Evolutionary conservation across 2,888 invertebrate genomes (phyloP), one percentile per base, ranked within the genome.

Genomic region (Hydrotaea cyrtoneurina): DNA sequence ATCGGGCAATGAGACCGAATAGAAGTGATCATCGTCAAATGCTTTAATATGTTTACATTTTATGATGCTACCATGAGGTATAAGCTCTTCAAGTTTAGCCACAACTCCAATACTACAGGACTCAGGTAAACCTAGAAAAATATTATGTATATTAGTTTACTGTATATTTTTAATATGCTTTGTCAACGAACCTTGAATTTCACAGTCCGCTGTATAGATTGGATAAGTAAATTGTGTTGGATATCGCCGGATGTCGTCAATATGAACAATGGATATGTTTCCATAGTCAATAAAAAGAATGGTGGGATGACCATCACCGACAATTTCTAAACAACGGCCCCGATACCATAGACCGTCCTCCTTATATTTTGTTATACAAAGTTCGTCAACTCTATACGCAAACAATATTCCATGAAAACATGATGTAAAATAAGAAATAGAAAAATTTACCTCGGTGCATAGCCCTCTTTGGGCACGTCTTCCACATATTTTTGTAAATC

Each of bases 261-360:
- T 88, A 59, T 88, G 87, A 0, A 89, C 87, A 5, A 88, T 82
- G 0, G 86, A 82, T 23, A 91, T 88, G 43, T 91, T 92, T 0
- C 92, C 92, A 82, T 90, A 92, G 76, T 92, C 92, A 17, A 92
- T 85, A 64, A 92, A 92, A 5, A 89, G 78, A 55, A 92, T 90
- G 26, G 90, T 89, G 0, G 92, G 92, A 86, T 90, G 84, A 0
- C 92, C 92, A 89, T 92, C 92, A 19, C 92, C 92, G 1, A 91
- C 90, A 17, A 89, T 85, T 82, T 92, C 92, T 73, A 92, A 64
- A 73, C 90, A 91, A 53, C 88, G 66, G 0, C 91, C 92, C 2
- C 92, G 91, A 86, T 91, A 91, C 92, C 92, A 92, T 10, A 88
- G 88, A 11, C 87, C 88, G 3, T 87, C 88, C 21, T 89, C 88